A percentile compares a stretch with the other conserved stretches of the same genome.
Conservation (phyloP, 2,888 invertebrate species). For the Pristionchus fissidentatus region DNA sequence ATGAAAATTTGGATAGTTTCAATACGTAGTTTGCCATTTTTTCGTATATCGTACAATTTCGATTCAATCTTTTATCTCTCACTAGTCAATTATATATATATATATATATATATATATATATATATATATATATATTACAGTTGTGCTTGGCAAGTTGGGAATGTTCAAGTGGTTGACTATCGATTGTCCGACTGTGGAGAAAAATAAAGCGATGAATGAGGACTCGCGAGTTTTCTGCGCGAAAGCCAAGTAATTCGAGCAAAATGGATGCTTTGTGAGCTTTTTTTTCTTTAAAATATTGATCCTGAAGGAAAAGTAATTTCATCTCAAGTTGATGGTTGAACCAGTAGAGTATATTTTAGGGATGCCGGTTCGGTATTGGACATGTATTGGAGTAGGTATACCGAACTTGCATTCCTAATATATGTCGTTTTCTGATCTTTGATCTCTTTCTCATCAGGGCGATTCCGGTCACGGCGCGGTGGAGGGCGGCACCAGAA, state of each 20-base stretch:
- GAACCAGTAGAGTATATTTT: no score
- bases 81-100: no score
- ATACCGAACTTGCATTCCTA: no score
- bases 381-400: no score
- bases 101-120: no score
- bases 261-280: conserved; percentile 22
- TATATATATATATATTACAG: no score
- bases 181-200: not conserved
- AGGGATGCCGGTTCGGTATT: not conserved
- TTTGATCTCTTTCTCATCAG: conserved; percentile 38
- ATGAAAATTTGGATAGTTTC: no score
- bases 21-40: not conserved
- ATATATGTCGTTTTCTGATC: no score
- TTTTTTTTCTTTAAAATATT: no score
- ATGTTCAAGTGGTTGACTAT: conserved; percentile 19
- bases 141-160: not conserved
- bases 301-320: no score
- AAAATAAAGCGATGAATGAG: no score
- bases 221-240: not conserved
- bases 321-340: no score
- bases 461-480: conserved; percentile 21
- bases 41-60: not conserved
- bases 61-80: not conserved
- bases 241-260: not conserved
- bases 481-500: not conserved